Evolutionary conservation across 2,888 invertebrate species (phyloP).

Genomic region (Pharmacophagus antenor): DNA sequence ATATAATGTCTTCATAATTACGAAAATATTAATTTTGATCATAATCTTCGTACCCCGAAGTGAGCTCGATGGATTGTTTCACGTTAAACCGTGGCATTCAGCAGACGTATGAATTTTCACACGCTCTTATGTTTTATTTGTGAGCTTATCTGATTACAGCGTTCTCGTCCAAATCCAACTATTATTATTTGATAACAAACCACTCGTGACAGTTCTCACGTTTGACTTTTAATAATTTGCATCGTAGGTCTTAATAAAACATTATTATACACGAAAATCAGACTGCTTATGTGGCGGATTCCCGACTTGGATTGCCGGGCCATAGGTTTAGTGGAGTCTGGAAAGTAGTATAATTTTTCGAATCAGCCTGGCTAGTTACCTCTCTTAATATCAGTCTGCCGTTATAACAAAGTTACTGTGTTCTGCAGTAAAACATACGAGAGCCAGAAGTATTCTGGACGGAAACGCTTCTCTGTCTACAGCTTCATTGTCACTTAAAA

Average conservation of each 20-base stretch:
- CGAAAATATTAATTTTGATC: constrained; percentile 18
- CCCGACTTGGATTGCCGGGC: no score
- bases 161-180: constrained; percentile 1
- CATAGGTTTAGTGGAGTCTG: no score
- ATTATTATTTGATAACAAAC: not conserved
- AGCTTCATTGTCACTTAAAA: no score
- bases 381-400: no score
- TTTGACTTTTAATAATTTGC: not conserved
- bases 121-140: constrained; percentile 17
- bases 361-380: no score
- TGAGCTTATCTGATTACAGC: constrained; percentile 7
- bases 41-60: constrained; percentile 7
- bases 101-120: constrained; percentile 8
- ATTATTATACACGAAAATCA: not conserved
- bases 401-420: no score
- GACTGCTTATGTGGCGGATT: no score
- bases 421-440: no score
- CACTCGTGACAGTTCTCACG: constrained; percentile 11
- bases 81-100: constrained; percentile 8
- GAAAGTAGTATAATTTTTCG: no score
- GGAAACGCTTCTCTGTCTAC: no score
- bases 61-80: constrained; percentile 2
- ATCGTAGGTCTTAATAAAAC: not conserved
- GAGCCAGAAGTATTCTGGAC: no score
- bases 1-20: constrained; percentile 27